These are phyloP conservation scores for Microhierax caerulescens DNA, from an alignment of 2,797 vertebrate genomes.

Conservation along the genomic window DNA sequence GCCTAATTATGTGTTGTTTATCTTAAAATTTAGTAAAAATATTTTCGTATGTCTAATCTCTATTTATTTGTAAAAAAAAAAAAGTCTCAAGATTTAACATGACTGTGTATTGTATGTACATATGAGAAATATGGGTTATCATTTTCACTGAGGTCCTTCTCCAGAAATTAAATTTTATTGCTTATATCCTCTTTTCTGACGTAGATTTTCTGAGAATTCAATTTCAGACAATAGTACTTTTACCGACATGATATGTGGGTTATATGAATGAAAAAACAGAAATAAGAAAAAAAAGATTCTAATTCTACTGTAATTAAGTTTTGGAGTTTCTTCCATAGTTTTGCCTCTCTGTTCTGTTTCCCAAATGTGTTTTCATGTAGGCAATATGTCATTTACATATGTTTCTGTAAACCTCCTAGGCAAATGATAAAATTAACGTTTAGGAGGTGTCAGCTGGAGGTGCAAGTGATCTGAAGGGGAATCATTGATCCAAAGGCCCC, in stretches of 20 bases:
- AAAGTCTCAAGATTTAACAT: background rate
- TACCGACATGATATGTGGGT: accelerated
- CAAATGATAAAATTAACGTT: background rate
- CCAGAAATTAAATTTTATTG: background rate
- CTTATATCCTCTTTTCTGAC: background rate
- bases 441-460: background rate
- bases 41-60: background rate
- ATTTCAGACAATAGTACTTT: background rate
- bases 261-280: background rate
- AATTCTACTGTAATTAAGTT: background rate
- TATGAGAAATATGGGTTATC: background rate
- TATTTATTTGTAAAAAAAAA: background rate
- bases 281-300: too few relatives aligned
- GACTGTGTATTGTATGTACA: background rate
- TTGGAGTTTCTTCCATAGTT: background rate
- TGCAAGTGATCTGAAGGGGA: background rate
- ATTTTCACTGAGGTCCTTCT: background rate
- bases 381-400: background rate
- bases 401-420: background rate
- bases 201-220: background rate
- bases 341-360: background rate
- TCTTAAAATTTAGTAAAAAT: background rate
- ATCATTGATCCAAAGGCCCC: background rate
- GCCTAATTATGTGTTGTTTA: background rate
- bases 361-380: background rate